phyloP scores from a whole-genome alignment of 1,140 invertebrate genomes.

The Thaumatotibia leucotreta region DNA sequence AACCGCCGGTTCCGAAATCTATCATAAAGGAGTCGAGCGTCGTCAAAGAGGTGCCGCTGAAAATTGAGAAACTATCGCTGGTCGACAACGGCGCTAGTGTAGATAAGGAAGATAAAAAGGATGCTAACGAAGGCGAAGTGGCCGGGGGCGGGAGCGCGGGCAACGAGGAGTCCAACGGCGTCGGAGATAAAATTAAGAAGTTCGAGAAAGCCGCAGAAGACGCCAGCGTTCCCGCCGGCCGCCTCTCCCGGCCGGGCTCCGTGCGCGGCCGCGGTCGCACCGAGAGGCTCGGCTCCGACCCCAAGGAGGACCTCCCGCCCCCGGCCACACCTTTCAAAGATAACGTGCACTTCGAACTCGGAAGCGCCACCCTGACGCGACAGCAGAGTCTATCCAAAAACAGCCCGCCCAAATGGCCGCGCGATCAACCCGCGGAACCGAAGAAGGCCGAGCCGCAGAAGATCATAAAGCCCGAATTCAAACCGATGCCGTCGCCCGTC shows the following conservation, averaged over 20 bases:
- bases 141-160: slow-evolving; percentile 5
- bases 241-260: slow-evolving; percentile 54
- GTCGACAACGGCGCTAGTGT: slow-evolving; percentile 28
- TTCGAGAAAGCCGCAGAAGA: slow-evolving; percentile 67
- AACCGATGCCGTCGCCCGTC: slow-evolving; percentile 50
- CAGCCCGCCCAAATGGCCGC: slow-evolving; percentile 46
- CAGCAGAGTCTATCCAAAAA: slow-evolving; percentile 42
- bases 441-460: slow-evolving; percentile 54
- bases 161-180: slow-evolving; percentile 55
- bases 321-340: slow-evolving; percentile 62
- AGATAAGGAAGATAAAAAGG: slow-evolving; percentile 22
- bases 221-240: slow-evolving; percentile 40
- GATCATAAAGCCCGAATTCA: slow-evolving; percentile 69
- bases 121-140: not conserved
- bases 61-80: slow-evolving; percentile 47
- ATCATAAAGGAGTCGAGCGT: slow-evolving; percentile 36
- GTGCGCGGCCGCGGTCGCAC: slow-evolving; percentile 44
- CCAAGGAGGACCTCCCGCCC: slow-evolving; percentile 50
- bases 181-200: slow-evolving; percentile 68
- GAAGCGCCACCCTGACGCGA: slow-evolving; percentile 27
- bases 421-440: slow-evolving; percentile 36
- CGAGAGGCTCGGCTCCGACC: slow-evolving; percentile 50
- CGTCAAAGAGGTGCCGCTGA: slow-evolving; percentile 38
- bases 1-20: slow-evolving; percentile 27
- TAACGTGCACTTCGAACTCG: slow-evolving; percentile 40